Base-by-base conservation (phyloP, 2,797 vertebrate genomes). In the Ptychadena robeensis region DNA sequence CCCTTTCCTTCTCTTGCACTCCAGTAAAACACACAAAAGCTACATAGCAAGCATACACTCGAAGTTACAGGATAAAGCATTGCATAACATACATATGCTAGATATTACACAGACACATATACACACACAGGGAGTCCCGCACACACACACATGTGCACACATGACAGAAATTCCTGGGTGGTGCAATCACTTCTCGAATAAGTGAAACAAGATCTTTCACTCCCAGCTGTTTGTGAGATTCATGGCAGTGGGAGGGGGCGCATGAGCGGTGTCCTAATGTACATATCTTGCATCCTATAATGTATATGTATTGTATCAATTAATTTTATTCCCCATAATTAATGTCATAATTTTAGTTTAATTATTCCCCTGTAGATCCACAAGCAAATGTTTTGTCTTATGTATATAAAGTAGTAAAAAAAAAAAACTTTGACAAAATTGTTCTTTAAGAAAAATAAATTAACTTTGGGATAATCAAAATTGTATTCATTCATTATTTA, bases 131-230 rank as follows among this genome's bases (percentile, higher is more conserved):
- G n/a, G 65, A 72, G 67, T 15, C 6, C 2, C 30, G 10, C 32
- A 66, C 14, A 38, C 61, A 78, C 82, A 79, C 82, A 73, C 76
- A 40, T 83, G 80, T 74, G 71, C 63, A 67, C 81, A 76, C 81
- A 82, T 82, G 82, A 80, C 57, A 69, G 30, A 53, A 30, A 85
- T 85, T 85, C 82, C 77, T 75, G 71, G 70, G 48, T 35, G 77
- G 71, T 80, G 82, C 70, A 31, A 75, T 85, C 82, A 85, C 82
- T 85, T 37, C 70, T 80, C 71, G 82, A 38, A 70, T 70, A 74
- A 75, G 67, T 79, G 82, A 79, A 80, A 83, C 44, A 25, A 61
- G 82, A 80, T 85, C 70, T 66, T 11, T 30, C 37, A 30, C 77
- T 68, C 82, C 82, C 77, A 70, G 82, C 82, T 75, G 77, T 80